These are phyloP conservation scores for Trematomus loennbergii DNA, from an alignment of 2,113 vertebrate species.

Conservation along the genomic window DNA sequence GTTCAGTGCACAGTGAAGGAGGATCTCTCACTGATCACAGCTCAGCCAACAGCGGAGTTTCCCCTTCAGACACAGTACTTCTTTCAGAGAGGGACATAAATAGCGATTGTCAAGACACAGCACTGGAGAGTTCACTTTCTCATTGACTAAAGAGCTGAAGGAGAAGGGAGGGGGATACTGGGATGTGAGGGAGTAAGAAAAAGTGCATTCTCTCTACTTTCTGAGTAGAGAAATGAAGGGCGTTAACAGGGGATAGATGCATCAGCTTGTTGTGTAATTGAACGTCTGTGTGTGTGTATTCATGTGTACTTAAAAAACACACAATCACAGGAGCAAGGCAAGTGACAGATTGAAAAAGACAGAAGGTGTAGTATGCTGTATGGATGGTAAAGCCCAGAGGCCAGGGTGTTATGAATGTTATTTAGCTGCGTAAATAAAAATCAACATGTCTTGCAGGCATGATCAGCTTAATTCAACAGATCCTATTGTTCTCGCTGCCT, in stretches of 20 bases:
- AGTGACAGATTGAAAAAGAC: not conserved
- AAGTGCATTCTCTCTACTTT: not conserved
- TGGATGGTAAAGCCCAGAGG: not conserved
- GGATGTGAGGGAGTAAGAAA: conserved; percentile 4
- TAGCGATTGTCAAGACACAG: conserved; percentile 58
- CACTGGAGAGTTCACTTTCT: conserved; percentile 47
- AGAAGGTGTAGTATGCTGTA: no score
- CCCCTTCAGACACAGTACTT: conserved; percentile 57
- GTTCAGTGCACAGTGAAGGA: conserved; percentile 44
- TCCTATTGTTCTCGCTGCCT: conserved; percentile 42
- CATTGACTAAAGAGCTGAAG: conserved; percentile 38
- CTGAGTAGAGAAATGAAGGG: not conserved
- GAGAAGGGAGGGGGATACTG: conserved; percentile 13
- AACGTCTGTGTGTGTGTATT: not conserved
- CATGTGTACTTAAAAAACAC: not conserved
- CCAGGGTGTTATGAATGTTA: not conserved
- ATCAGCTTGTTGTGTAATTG: not conserved
- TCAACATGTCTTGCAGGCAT: conserved; percentile 44
- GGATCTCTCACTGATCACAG: conserved; percentile 55
- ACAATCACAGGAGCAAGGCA: conserved; percentile 11
- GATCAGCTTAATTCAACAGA: conserved; percentile 67
- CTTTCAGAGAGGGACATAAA: conserved; percentile 61
- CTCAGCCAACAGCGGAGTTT: conserved; percentile 72
- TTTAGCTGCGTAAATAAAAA: not conserved
- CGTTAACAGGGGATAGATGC: not conserved